Base-by-base conservation (phyloP, 2,888 invertebrate genomes). In the Sinohyriopsis cumingii region DNA sequence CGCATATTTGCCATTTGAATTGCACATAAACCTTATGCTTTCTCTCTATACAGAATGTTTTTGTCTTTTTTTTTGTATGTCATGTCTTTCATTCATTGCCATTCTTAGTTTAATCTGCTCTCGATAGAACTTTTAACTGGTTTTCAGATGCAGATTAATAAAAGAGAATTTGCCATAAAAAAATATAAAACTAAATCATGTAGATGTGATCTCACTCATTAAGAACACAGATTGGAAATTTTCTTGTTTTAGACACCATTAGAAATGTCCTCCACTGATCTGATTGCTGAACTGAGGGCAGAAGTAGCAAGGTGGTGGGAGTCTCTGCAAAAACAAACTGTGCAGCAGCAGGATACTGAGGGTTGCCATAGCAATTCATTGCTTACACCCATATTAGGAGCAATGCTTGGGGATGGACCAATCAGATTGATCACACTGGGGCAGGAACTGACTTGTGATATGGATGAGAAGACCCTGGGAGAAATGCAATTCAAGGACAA, bases 301-400 rank as follows among this genome's bases (percentile, higher is more conserved):
- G 97, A 97, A 92, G 96, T 97, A 68, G 95, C 96, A n/a, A 94
- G 95, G 79, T 97, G 97, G 97, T 97, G 96, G 95, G 96, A 96
- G 76, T 78, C 81, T 5, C 73, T 89, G 24, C 89, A 87, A 80
- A 83, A 82, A 75, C 86, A 87, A 69, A 88, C 88, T 68, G 82
- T 86, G 63, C 81, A 79, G 33, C 82, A 84, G 55, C 83, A 84
- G 22, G 84, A 87, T 71, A 76, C 78, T 54, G 78, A 79, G 33
- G 79, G 79, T 59, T 61, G 76, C 28, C 78, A 80, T 71, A 81
- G 84, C 1, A 80, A 77, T 33, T 79, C 81, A 54, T 74, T 88
- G 69, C 81, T 89, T 69, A 91, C 90, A 4, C 93, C 93, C 2
- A 94, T 93, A 55, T 90, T 93, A 68, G 94, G 93, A 22, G 93